Evolutionary conservation across 2,797 vertebrate species (phyloP).

Genomic region (Myotis daubentonii): DNA sequence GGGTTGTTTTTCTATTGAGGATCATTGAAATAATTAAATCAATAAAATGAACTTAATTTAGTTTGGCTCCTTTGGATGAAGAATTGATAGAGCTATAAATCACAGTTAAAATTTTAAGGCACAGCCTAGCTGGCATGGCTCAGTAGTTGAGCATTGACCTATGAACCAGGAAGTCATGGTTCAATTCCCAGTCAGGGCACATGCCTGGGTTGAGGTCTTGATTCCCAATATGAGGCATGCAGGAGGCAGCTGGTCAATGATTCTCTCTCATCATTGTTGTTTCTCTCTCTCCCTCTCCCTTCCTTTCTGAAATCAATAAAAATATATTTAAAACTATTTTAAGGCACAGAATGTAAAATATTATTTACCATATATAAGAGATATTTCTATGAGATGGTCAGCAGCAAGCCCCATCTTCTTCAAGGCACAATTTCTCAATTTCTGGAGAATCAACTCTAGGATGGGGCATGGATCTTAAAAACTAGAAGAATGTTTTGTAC

Average conservation of each 20-base stretch:
- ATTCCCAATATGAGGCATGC: too few relatives aligned
- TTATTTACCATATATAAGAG: neutral
- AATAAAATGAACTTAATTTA: constrained; percentile 37
- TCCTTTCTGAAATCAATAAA: too few relatives aligned
- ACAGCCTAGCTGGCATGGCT: neutral
- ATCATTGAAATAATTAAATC: constrained; percentile 18
- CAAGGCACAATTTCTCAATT: neutral
- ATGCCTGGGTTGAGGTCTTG: too few relatives aligned
- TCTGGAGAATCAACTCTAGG: neutral
- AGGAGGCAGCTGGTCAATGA: too few relatives aligned
- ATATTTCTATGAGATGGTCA: neutral
- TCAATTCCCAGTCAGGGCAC: too few relatives aligned
- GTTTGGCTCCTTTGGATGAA: neutral
- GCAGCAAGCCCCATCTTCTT: neutral
- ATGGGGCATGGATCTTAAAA: neutral
- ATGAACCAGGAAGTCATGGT: too few relatives aligned
- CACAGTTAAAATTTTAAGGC: constrained; percentile 5
- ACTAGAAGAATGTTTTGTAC: neutral
- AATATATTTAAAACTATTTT: neutral
- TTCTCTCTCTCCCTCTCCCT: too few relatives aligned
- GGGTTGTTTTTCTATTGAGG: constrained; percentile 33
- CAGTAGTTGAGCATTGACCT: too few relatives aligned
- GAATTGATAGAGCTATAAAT: neutral
- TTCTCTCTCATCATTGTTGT: too few relatives aligned
- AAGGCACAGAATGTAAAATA: neutral